Evolutionary conservation across 2,888 invertebrate genomes (phyloP), one percentile per base, ranked within the genome.

Genomic region (Apoderus coryli): DNA sequence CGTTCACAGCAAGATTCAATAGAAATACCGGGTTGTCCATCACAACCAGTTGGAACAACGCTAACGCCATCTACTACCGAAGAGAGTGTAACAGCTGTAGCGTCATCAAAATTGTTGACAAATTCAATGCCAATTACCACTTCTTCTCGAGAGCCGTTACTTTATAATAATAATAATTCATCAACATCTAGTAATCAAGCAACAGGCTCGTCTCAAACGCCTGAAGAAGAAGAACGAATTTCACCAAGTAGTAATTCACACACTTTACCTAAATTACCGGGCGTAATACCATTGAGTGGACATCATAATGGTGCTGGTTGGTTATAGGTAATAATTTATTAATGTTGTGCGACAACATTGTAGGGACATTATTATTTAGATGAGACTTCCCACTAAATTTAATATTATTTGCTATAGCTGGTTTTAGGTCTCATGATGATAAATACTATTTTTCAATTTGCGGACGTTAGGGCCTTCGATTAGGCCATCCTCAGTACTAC

Each of bases 231-330:
- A 32, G 54, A 49, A 34, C 65, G 64, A 44, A n/a, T n/a, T n/a
- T n/a, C n/a, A n/a, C n/a, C n/a, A n/a, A n/a, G n/a, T n/a, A 25
- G 31, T 14, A 39, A 41, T 32, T 39, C 43, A 9, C 69, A 73
- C 14, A 45, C 45, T 11, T 57, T 72, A 46, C 70, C 73, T 42
- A 69, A 73, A 52, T 62, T 78, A 46, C 72, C 76, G 10, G 77
- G 76, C 40, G 73, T 79, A 39, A 77, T 78, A 51, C 77, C 77
- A 43, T 65, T 78, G 46, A 72, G 74, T 56, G 77, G 76, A 2
- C 76, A 76, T 59, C 74, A 72, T 54, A 69, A 70, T 49, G 69
- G 74, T 38, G 64, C 73, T 28, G 77, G 76, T 43, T 77, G 77
- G 78, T 69, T 58, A 43, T 57, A 57, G 35, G 25, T 12, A 3